Evolutionary conservation across 2,797 vertebrate genomes (phyloP).

Genomic region (Typhlichthys eigenmanni): DNA sequence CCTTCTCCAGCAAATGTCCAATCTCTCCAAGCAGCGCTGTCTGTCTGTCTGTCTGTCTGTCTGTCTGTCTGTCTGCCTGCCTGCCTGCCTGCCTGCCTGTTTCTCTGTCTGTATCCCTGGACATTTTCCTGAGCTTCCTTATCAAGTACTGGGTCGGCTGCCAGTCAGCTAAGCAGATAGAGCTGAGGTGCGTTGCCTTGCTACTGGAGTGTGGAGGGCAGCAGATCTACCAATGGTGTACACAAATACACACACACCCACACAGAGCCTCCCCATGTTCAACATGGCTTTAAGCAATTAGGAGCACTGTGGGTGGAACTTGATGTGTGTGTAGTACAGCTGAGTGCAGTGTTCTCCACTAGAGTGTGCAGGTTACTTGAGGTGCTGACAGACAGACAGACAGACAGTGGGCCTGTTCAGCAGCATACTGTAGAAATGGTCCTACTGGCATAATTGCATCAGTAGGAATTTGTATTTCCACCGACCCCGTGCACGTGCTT

Average conservation of each 20-base stretch:
- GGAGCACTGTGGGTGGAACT: background rate
- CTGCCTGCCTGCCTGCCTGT: background rate
- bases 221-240: background rate
- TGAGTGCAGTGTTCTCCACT: background rate
- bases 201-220: conserved; percentile 22
- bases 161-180: conserved; percentile 56
- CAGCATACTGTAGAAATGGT: too few relatives aligned
- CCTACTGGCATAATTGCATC: too few relatives aligned
- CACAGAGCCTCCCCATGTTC: background rate
- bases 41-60: conserved; percentile 1
- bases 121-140: conserved; percentile 45
- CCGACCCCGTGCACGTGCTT: background rate
- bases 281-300: background rate
- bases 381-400: too few relatives aligned
- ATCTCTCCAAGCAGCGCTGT: conserved; percentile 13
- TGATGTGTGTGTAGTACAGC: background rate
- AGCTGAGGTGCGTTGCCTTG: conserved; percentile 33
- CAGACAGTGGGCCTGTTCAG: too few relatives aligned
- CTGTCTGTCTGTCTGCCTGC: too few relatives aligned
- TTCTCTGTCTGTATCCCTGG: conserved; percentile 9
- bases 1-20: background rate
- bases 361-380: too few relatives aligned
- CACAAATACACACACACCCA: too few relatives aligned
- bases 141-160: conserved; percentile 48
- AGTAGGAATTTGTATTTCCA: too few relatives aligned